These are phyloP conservation scores for Tetranychus truncatus DNA, from an alignment of 2,888 invertebrate species.

Conservation along the genomic window DNA sequence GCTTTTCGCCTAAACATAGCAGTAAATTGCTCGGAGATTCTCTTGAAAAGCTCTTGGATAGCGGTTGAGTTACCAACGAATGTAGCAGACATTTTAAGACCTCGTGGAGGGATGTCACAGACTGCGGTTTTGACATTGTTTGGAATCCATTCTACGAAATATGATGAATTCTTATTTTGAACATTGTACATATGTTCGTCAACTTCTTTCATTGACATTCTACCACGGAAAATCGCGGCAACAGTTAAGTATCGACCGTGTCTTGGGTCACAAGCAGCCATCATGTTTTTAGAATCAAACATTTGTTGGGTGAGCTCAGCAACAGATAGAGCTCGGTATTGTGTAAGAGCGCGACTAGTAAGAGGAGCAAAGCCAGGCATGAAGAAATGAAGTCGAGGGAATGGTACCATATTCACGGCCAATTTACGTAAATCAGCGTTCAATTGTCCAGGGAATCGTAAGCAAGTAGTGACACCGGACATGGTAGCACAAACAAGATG, in stretches of 20 bases:
- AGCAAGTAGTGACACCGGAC: conserved; percentile 75
- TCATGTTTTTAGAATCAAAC: conserved; percentile 41
- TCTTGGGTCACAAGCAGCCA: conserved; percentile 40
- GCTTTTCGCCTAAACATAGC: conserved; percentile 91
- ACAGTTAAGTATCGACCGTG: conserved; percentile 38
- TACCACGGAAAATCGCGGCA: conserved; percentile 38
- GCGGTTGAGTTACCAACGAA: conserved; percentile 38
- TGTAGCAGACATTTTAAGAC: conserved; percentile 40
- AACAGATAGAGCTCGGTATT: conserved; percentile 33
- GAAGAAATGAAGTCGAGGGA: conserved; percentile 49
- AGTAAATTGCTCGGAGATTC: conserved; percentile 35
- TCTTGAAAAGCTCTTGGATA: conserved; percentile 37
- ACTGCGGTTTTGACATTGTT: conserved; percentile 33
- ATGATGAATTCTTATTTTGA: conserved; percentile 40
- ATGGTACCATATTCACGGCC: conserved; percentile 92
- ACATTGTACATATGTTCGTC: conserved; percentile 41
- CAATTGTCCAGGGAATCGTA: conserved; percentile 77
- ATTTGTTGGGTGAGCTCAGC: conserved; percentile 36
- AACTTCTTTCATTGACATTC: conserved; percentile 41
- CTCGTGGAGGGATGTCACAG: conserved; percentile 40
- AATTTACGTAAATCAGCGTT: conserved; percentile 79
- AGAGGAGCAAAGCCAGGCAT: conserved; percentile 28
- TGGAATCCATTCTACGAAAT: conserved; percentile 40
- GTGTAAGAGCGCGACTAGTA: conserved; percentile 27
- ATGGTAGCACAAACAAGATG: conserved; percentile 45